Base-by-base conservation (phyloP, 2,797 vertebrate species). In the Brotula barbata region DNA sequence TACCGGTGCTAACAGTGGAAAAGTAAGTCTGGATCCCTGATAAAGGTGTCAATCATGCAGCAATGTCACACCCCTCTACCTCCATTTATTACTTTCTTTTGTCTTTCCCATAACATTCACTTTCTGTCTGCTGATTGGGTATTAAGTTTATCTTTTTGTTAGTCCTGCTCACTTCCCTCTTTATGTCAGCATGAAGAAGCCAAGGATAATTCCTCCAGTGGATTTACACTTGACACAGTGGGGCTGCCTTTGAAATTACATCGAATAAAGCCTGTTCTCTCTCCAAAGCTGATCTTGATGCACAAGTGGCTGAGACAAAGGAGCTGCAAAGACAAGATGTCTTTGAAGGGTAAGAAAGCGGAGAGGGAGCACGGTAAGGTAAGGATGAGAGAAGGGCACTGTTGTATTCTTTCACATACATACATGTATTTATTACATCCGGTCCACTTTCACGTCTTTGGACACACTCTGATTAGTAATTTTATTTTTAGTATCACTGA, bases 191-290 rank as follows among this genome's bases (percentile, higher is more conserved):
- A 23, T 28, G 17, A 55, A 31, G 50, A 75, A 75, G 52, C 44
- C 28, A 34, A 40, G 64, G 65, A 81, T 78, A 64, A 80, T 60
- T 71, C 67, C 68, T 58, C 62, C 40, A 34, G 68, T 58, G 76
- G 57, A 78, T 78, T 82, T 77, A 58, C 78, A 77, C 75, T 81
- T 62, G 36, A 82, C 71, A 61, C 62, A 48, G 65, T 79, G 63
- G 71, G 76, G 64, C 62, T 64, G 77, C 72, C 73, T 83, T 83
- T 80, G 67, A 80, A 78, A 71, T 76, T 64, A 50, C 42, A 56
- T 50, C 51, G 66, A 79, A 55, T 61, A 60, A 80, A 76, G 69
- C 67, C 39, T 61, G 52, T 41, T 63, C 44, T 56, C 57, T 47
- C 43, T 71, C 36, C 53, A 25, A 46, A 51, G 61, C 57, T 64